Conservation (phyloP, 1,140 invertebrate species). For the Tetraneura akinire region DNA sequence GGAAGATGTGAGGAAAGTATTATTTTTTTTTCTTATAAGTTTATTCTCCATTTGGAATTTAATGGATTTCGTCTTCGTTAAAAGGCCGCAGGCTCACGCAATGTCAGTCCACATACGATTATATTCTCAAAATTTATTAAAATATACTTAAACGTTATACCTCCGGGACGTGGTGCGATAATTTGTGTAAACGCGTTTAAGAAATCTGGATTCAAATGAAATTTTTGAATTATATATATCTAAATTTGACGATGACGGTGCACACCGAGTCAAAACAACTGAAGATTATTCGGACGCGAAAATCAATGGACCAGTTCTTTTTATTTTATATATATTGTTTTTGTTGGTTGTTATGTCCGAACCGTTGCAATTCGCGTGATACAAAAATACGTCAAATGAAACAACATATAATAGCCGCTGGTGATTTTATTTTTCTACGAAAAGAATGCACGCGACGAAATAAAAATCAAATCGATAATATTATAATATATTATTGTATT, state of each 20-base stretch:
- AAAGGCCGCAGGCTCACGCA: conserved; percentile 16
- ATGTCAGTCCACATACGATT: neutral
- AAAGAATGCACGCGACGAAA: conserved; percentile 15
- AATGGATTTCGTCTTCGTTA: neutral
- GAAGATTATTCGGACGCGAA: conserved; percentile 9
- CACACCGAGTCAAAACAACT: too few relatives aligned
- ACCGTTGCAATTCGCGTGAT: neutral
- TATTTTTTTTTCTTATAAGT: too few relatives aligned
- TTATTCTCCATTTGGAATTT: too few relatives aligned
- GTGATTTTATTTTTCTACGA: neutral
- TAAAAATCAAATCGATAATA: conserved; percentile 15
- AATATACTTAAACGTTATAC: too few relatives aligned
- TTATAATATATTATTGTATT: neutral
- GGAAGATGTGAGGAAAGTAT: too few relatives aligned
- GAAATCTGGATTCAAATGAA: neutral
- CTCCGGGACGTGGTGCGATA: too few relatives aligned
- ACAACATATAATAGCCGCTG: neutral
- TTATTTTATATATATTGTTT: neutral
- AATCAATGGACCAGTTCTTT: conserved; percentile 33
- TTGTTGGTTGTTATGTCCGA: neutral
- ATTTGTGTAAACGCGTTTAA: neutral
- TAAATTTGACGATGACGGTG: neutral
- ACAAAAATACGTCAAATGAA: neutral
- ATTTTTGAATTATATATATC: neutral
- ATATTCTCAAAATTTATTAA: too few relatives aligned